phyloP scores from a whole-genome alignment of 2,888 invertebrate genomes.

The Buathra laborator region DNA sequence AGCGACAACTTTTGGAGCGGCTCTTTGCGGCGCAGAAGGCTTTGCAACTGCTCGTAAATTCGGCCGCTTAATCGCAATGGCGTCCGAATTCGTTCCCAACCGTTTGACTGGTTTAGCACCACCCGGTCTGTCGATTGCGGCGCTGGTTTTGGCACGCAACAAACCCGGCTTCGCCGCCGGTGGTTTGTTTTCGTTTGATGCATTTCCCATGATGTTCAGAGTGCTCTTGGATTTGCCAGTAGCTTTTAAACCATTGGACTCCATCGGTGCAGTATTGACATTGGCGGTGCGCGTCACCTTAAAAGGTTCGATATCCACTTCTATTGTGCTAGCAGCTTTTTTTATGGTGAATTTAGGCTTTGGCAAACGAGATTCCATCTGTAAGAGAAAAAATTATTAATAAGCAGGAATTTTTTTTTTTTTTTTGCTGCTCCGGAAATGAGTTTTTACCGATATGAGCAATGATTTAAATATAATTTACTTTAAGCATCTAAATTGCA shows the following conservation, averaged over 20 bases:
- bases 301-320: slow-evolving; percentile 42
- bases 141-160: slow-evolving; percentile 75
- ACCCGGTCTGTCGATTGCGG: slow-evolving; percentile 67
- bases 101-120: slow-evolving; percentile 73
- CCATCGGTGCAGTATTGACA: not conserved
- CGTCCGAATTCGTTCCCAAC: slow-evolving; percentile 67
- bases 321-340: slow-evolving; percentile 73
- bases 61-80: slow-evolving; percentile 75
- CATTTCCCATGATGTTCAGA: slow-evolving; percentile 67
- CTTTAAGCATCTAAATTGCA: too few species aligned
- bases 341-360: slow-evolving; percentile 77
- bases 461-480: too few species aligned
- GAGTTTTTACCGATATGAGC: too few species aligned
- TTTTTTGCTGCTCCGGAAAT: not conserved
- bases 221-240: slow-evolving; percentile 74
- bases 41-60: slow-evolving; percentile 68
- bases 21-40: slow-evolving; percentile 73
- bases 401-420: not conserved
- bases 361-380: slow-evolving; percentile 87
- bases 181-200: slow-evolving; percentile 77
- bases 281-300: slow-evolving; percentile 50
- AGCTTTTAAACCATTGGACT: slow-evolving; percentile 19
- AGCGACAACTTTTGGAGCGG: slow-evolving; percentile 64
- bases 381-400: slow-evolving; percentile 41
- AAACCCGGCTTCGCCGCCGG: slow-evolving; percentile 66